Evolutionary conservation across 2,113 vertebrate species (phyloP).

Genomic region (Amphiprion percula): DNA sequence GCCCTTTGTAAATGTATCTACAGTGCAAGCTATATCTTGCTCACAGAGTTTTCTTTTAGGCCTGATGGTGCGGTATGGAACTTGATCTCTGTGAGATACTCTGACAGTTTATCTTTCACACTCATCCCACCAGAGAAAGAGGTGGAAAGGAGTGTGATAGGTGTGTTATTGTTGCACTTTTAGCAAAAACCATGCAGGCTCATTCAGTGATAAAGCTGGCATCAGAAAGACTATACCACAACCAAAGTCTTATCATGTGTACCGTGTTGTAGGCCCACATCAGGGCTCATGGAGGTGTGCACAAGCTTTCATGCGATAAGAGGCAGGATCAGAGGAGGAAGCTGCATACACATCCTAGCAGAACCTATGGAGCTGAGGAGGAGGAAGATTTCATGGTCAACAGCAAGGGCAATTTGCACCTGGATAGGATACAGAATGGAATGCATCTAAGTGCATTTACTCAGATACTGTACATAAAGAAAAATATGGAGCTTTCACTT

Average conservation of each 20-base stretch:
- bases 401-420: constrained; percentile 29
- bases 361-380: constrained; percentile 37
- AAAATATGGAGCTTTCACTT: no score
- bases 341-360: constrained; percentile 20
- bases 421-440: constrained; percentile 23
- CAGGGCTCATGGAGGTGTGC: constrained; percentile 59
- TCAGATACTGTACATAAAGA: no score
- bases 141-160: constrained; percentile 64
- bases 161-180: constrained; percentile 83
- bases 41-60: constrained; percentile 26
- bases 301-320: constrained; percentile 31
- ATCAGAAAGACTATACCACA: constrained; percentile 59
- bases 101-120: constrained; percentile 77
- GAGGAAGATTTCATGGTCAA: constrained; percentile 24
- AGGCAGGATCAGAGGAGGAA: constrained; percentile 20
- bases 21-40: constrained; percentile 65
- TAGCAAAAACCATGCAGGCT: constrained; percentile 68
- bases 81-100: constrained; percentile 85
- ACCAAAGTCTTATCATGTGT: constrained; percentile 62
- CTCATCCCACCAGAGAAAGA: constrained; percentile 63
- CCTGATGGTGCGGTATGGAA: constrained; percentile 64
- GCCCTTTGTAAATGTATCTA: constrained; percentile 39
- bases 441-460: not conserved
- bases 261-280: constrained; percentile 63
- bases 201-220: constrained; percentile 71